phyloP scores from a whole-genome alignment of 2,888 invertebrate genomes.

The Epinotia ramella region DNA sequence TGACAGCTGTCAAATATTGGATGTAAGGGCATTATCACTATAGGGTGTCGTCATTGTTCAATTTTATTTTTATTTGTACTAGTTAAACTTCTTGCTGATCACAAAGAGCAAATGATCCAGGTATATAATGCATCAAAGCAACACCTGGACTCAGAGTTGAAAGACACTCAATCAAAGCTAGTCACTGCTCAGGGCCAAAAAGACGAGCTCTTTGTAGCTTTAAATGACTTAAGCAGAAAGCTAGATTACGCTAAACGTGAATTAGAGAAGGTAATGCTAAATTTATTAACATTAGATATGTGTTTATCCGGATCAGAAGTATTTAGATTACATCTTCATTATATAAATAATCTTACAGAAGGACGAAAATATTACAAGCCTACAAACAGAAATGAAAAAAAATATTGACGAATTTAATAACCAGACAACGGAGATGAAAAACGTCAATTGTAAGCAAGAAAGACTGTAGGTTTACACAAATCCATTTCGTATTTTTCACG shows the following conservation, averaged over 20 bases:
- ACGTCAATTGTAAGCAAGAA: slow-evolving; percentile 52
- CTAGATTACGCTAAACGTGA: slow-evolving; percentile 51
- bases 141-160: slow-evolving; percentile 54
- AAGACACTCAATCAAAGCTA: slow-evolving; percentile 49
- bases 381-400: slow-evolving; percentile 57
- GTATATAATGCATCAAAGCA: slow-evolving; percentile 53
- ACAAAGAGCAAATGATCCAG: slow-evolving; percentile 55
- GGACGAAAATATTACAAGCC: slow-evolving; percentile 53
- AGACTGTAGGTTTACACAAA: slow-evolving; percentile 55
- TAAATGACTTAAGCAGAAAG: slow-evolving; percentile 51
- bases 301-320: neutral
- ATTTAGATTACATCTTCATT: neutral
- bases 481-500: neutral
- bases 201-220: slow-evolving; percentile 50
- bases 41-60: neutral
- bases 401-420: slow-evolving; percentile 54
- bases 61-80: slow-evolving; percentile 1
- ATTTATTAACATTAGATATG: neutral
- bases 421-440: slow-evolving; percentile 54
- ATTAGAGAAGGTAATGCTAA: slow-evolving; percentile 50
- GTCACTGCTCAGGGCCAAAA: slow-evolving; percentile 46
- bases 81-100: slow-evolving; percentile 57
- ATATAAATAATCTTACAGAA: slow-evolving; percentile 53
- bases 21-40: no score
- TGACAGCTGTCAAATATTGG: no score